phyloP scores from a whole-genome alignment of 2,113 vertebrate species.

The Tinamus guttatus region DNA sequence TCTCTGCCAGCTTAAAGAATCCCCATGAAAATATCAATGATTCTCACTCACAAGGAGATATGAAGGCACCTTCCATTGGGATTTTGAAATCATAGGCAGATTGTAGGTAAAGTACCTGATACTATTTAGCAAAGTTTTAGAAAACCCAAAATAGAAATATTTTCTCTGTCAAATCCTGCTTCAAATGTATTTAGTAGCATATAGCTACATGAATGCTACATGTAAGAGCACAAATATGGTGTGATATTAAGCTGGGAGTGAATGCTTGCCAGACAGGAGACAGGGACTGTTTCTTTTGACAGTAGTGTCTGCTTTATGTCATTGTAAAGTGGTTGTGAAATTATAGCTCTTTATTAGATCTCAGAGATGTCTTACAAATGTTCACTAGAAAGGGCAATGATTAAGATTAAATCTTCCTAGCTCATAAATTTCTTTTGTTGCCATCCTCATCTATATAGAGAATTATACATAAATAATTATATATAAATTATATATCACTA shows the following conservation, averaged over 20 bases:
- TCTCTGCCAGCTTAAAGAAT: not conserved
- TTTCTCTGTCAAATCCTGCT: not conserved
- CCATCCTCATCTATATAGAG: not conserved
- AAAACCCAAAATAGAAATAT: not conserved
- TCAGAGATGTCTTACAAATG: not conserved
- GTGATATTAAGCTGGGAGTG: not conserved
- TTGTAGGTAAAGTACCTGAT: not conserved
- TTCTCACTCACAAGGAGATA: not conserved
- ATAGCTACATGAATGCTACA: not conserved
- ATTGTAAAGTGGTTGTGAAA: slow-evolving; percentile 5
- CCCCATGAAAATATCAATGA: not conserved
- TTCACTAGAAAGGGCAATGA: not conserved
- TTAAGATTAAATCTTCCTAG: not conserved
- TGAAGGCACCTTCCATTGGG: not conserved
- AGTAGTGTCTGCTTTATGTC: not conserved
- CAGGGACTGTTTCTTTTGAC: not conserved
- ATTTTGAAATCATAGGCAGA: not conserved
- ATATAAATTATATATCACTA: not conserved
- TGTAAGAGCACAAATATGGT: not conserved
- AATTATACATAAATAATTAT: too few species aligned
- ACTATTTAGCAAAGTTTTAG: not conserved
- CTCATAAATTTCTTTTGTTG: not conserved
- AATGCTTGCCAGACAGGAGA: not conserved
- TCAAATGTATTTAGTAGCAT: not conserved
- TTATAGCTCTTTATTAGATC: not conserved